Evolutionary conservation across 1,140 invertebrate genomes (phyloP), one percentile per base, ranked within the genome.

Genomic region (Penaeus chinensis): DNA sequence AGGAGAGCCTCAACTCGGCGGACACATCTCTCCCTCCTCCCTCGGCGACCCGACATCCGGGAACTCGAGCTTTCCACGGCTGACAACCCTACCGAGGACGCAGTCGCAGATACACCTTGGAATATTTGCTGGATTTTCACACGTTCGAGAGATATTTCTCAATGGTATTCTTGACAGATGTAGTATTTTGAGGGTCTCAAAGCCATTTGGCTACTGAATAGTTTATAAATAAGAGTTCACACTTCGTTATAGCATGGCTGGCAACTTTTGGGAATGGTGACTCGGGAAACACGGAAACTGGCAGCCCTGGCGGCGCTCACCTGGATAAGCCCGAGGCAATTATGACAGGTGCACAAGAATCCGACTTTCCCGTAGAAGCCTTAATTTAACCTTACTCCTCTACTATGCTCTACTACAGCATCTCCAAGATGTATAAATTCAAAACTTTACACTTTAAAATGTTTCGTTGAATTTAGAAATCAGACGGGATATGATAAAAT

Each of bases 241-340:
- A 16, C 54, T 54, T 54, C 7, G 54, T 54, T 54, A 54, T 54
- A 69, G 32, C 37, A 69, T 11, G 61, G 22, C 63, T 82, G 62
- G 62, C 81, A 82, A 82, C 81, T 69, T 82, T 47, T 82, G 27
- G 65, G 81, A 82, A 82, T 82, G 62, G 81, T 85, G 71, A 78
- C 83, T 85, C 83, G 83, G 83, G 83, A 85, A 85, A 85, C 83
- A 85, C 61, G 71, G 74, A 77, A 77, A 85, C 83, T 85, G 83
- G 83, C 83, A 85, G 60, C 42, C 83, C 83, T 85, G 83, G 11
- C 79, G 71, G 83, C 62, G 82, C 83, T 85, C 83, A 85, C 83
- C 83, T 85, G 83, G 83, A 85, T 85, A 78, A 85, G 74, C 83
- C 83, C 63, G 71, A 85, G 83, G 83, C 83, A 85, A 85, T 85